phyloP scores from a whole-genome alignment of 2,797 vertebrate genomes.

The Spizella passerina region DNA sequence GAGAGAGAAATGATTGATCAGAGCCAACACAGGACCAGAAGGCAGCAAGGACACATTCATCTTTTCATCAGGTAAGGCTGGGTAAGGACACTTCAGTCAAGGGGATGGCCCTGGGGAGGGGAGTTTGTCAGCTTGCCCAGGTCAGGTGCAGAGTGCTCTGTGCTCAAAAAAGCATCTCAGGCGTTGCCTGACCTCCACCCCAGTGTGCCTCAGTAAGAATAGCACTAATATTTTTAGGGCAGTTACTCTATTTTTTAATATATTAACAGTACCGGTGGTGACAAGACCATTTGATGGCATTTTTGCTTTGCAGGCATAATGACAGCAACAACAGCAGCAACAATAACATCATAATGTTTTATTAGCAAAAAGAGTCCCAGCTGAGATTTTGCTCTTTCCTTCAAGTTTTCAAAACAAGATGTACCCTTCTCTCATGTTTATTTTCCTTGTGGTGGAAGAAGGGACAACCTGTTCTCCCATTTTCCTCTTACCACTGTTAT shows the following conservation, averaged over 20 bases:
- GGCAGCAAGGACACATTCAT: not conserved
- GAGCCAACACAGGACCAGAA: not conserved
- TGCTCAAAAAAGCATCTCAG: not conserved
- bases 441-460: not conserved
- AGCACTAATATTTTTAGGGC: not conserved
- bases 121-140: not conserved
- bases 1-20: conserved; percentile 57
- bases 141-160: not conserved
- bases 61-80: not conserved
- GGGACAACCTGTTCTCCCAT: not conserved
- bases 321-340: not conserved
- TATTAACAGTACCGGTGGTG: not conserved
- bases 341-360: not conserved
- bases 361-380: not conserved
- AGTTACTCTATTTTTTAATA: not conserved
- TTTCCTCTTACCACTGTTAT: not conserved
- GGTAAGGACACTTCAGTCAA: not conserved
- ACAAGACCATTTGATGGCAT: not conserved
- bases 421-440: not conserved
- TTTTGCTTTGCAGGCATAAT: not conserved
- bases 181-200: not conserved
- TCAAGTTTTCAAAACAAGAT: not conserved
- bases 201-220: not conserved
- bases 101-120: not conserved
- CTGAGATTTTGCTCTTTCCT: not conserved